Evolutionary conservation across 35 echinoderm and acorn worm genomes (phyloP).

Genomic region (Acanthaster planci): DNA sequence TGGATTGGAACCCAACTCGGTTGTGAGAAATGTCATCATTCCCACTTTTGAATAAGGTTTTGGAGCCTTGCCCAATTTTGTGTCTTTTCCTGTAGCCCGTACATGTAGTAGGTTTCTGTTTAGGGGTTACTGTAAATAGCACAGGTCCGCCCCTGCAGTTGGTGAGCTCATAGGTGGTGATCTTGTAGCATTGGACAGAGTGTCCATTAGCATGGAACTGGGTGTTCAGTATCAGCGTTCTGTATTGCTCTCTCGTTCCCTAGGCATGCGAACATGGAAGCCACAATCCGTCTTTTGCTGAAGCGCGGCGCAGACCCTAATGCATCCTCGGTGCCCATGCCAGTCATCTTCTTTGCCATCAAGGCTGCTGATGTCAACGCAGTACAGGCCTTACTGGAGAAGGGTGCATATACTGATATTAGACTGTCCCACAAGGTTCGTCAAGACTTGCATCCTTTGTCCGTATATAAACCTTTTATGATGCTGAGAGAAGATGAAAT

Average conservation of each 20-base stretch:
- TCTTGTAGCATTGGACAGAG: not conserved
- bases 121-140: not conserved
- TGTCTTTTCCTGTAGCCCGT: no score
- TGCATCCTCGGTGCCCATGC: conserved; percentile 87
- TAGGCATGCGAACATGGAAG: conserved; percentile 92
- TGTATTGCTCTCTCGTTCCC: not conserved
- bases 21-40: no score
- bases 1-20: no score
- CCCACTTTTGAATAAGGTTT: no score
- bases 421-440: conserved; percentile 73
- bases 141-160: not conserved
- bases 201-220: not conserved
- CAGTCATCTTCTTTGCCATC: conserved; percentile 95
- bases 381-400: conserved; percentile 73
- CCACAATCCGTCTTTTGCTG: conserved; percentile 86
- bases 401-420: conserved; percentile 70
- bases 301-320: conserved; percentile 93
- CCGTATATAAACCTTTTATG: not conserved
- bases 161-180: not conserved
- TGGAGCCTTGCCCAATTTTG: no score
- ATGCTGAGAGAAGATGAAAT: no score
- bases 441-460: not conserved
- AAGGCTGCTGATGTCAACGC: conserved; percentile 95
- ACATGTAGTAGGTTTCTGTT: no score
- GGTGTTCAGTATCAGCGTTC: not conserved